These are phyloP conservation scores for Myotis planiceps DNA, from an alignment of 2,797 vertebrate genomes.

Conservation along the genomic window DNA sequence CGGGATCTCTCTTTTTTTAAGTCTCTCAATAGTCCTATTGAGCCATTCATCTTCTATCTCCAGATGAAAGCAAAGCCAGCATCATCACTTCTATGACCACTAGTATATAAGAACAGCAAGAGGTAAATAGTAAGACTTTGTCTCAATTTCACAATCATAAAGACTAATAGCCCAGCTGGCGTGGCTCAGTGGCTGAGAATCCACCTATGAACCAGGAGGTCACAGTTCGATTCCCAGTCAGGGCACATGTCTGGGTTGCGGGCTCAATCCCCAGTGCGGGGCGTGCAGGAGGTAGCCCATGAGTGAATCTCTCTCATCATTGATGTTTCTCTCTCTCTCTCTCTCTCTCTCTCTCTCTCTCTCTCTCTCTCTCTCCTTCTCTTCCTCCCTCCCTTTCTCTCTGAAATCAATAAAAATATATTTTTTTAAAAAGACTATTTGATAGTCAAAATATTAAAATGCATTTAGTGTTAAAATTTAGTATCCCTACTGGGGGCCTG, in stretches of 20 bases:
- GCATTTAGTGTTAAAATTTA: not conserved
- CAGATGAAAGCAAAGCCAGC: not conserved
- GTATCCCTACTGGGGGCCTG: not conserved
- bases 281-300: no score
- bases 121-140: not conserved
- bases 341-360: no score
- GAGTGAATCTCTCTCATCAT: no score
- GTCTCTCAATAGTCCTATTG: not conserved
- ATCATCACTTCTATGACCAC: not conserved
- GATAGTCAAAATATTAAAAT: not conserved
- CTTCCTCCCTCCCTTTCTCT: no score
- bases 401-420: no score
- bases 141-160: not conserved
- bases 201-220: no score
- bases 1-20: not conserved
- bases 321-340: no score
- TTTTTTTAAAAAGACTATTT: not conserved
- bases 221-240: no score
- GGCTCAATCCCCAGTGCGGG: no score
- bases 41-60: not conserved
- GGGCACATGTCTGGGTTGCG: no score
- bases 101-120: not conserved
- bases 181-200: no score
- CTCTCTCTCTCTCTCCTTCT: no score
- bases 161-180: not conserved